phyloP scores from a whole-genome alignment of 2,888 invertebrate species.

The Andrena marginata region DNA sequence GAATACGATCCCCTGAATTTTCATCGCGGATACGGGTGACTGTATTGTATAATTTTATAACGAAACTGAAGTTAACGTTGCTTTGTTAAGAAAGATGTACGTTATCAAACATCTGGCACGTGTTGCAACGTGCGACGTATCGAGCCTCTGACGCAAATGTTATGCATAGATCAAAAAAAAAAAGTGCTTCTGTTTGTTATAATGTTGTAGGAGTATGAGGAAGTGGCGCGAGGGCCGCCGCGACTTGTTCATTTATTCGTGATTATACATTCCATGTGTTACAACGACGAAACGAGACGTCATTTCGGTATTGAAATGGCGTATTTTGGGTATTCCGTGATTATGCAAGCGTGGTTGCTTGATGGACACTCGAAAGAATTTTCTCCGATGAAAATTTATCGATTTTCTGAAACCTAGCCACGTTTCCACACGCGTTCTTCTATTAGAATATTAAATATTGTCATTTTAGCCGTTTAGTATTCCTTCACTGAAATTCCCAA shows the following conservation, averaged over 20 bases:
- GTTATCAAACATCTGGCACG: not conserved
- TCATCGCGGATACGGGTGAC: too few species aligned
- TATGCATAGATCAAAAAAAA: not conserved
- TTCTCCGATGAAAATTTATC: not conserved
- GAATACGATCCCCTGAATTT: too few species aligned
- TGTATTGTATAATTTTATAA: not conserved
- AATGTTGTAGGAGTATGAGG: constrained; percentile 6
- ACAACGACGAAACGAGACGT: constrained; percentile 12
- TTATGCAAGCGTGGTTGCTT: too few species aligned
- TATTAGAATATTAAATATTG: too few species aligned
- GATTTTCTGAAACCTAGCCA: not conserved
- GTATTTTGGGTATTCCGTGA: too few species aligned
- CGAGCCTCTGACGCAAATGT: not conserved
- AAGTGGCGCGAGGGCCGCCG: not conserved
- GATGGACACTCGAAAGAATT: not conserved
- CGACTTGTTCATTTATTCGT: constrained; percentile 2
- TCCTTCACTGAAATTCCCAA: too few species aligned
- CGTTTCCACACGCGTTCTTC: too few species aligned
- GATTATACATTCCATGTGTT: constrained; percentile 9
- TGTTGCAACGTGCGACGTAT: constrained; percentile 2
- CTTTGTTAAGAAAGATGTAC: not conserved
- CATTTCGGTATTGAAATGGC: not conserved
- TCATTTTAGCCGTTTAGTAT: too few species aligned
- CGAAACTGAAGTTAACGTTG: not conserved
- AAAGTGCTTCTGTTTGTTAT: not conserved